Evolutionary conservation across 2,888 invertebrate genomes (phyloP).

Genomic region (Pteria penguin): DNA sequence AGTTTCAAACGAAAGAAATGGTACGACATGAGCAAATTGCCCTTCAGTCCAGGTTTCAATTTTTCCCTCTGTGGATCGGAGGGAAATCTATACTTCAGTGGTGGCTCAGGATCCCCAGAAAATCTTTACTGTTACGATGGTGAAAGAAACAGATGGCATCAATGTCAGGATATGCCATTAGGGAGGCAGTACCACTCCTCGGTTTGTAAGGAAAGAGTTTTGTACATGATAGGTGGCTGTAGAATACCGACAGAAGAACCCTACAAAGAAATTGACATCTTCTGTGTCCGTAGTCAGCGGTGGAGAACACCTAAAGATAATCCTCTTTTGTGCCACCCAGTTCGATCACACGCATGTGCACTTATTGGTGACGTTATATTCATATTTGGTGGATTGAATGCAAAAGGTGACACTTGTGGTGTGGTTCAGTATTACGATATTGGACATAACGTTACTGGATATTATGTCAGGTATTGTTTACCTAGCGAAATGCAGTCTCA

Average conservation of each 20-base stretch:
- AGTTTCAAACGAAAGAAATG: slow-evolving; percentile 54
- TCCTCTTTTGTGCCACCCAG: slow-evolving; percentile 42
- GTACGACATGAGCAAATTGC: slow-evolving; percentile 51
- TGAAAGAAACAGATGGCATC: slow-evolving; percentile 49
- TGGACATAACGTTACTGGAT: neutral
- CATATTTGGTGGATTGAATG: slow-evolving; percentile 50
- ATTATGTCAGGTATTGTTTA: slow-evolving; percentile 1
- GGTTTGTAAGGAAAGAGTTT: slow-evolving; percentile 43
- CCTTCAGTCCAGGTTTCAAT: slow-evolving; percentile 51
- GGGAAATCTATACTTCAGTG: slow-evolving; percentile 52
- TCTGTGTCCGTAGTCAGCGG: neutral
- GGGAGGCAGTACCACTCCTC: slow-evolving; percentile 51
- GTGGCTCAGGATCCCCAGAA: slow-evolving; percentile 37
- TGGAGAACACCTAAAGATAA: slow-evolving; percentile 29
- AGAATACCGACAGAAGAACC: slow-evolving; percentile 40
- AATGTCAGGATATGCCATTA: slow-evolving; percentile 45
- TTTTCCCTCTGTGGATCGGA: slow-evolving; percentile 50
- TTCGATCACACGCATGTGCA: slow-evolving; percentile 44
- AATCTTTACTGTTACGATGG: slow-evolving; percentile 44
- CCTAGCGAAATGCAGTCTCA: slow-evolving; percentile 21
- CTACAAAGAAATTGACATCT: slow-evolving; percentile 16
- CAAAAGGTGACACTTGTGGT: slow-evolving; percentile 35
- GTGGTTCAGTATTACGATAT: slow-evolving; percentile 50
- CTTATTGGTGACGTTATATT: slow-evolving; percentile 52
- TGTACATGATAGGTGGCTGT: slow-evolving; percentile 57